Conservation (phyloP, 2,797 vertebrate genomes). For the Syngnathus acus region DNA sequence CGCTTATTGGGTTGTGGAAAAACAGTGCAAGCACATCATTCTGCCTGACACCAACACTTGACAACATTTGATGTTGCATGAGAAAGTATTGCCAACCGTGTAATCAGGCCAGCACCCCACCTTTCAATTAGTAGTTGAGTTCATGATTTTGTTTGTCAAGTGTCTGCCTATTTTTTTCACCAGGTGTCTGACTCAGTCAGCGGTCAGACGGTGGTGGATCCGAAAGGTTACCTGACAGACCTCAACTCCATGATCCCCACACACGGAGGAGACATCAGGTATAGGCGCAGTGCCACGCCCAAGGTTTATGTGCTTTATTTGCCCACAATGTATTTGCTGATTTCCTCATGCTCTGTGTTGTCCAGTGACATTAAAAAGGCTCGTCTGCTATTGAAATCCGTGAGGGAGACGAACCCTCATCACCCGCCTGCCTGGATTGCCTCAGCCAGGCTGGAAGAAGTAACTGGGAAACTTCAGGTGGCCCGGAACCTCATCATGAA, state of each 20-base stretch:
- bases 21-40: no score
- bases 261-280: constrained; percentile 97
- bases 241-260: constrained; percentile 99
- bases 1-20: no score
- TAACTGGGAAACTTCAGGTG: constrained; percentile 94
- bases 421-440: constrained; percentile 98
- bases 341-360: constrained; percentile 9
- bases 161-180: neutral
- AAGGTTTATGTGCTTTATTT: neutral
- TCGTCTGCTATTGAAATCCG: constrained; percentile 90
- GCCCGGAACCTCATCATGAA: constrained; percentile 98
- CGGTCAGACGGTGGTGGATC: constrained; percentile 96
- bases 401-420: constrained; percentile 95
- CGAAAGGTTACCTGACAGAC: constrained; percentile 95
- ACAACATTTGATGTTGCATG: no score
- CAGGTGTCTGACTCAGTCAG: constrained; percentile 98
- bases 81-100: no score
- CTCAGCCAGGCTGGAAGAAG: constrained; percentile 92
- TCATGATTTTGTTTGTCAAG: neutral
- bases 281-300: neutral
- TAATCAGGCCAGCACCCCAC: no score
- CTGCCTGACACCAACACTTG: no score
- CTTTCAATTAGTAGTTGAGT: neutral
- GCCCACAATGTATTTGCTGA: neutral
- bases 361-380: constrained; percentile 96